These are phyloP conservation scores for Gymnocypris eckloni DNA, from an alignment of 2,797 vertebrate species.

Conservation along the genomic window DNA sequence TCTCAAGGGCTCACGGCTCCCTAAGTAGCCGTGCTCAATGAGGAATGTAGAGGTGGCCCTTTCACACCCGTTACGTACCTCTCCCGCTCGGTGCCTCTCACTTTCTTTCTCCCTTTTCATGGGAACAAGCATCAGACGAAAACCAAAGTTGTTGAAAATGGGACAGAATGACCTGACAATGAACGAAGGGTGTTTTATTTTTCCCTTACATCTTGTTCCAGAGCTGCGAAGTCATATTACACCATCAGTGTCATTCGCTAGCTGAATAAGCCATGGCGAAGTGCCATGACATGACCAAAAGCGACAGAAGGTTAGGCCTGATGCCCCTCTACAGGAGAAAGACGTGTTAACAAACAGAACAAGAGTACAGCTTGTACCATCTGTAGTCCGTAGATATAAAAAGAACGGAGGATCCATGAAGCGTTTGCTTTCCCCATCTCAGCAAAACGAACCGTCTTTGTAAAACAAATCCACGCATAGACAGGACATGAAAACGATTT, in stretches of 20 bases:
- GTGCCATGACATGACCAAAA: constrained; percentile 62
- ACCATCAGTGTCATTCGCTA: constrained; percentile 59
- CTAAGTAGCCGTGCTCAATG: constrained; percentile 58
- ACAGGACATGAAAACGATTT: constrained; percentile 67
- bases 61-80: constrained; percentile 47
- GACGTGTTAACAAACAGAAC: constrained; percentile 34
- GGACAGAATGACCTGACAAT: constrained; percentile 59
- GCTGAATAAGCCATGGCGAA: constrained; percentile 55
- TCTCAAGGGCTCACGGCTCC: constrained; percentile 74
- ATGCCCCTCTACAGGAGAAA: constrained; percentile 39
- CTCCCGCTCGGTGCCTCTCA: constrained; percentile 34
- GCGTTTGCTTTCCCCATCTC: constrained; percentile 41
- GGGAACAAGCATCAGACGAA: constrained; percentile 52
- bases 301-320: constrained; percentile 57
- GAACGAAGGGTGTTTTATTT: constrained; percentile 60
- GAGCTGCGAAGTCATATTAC: constrained; percentile 62
- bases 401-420: constrained; percentile 37
- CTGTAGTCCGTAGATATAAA: constrained; percentile 29
- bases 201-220: constrained; percentile 59
- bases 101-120: constrained; percentile 46
- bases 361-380: constrained; percentile 33
- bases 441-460: constrained; percentile 58
- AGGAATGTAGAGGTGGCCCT: constrained; percentile 62
- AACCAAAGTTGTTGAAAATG: constrained; percentile 55
- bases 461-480: constrained; percentile 65